A percentile compares a stretch with the other conserved stretches of the same genome.
Conservation (phyloP, 2,888 invertebrate species). For the Plusia festucae region DNA sequence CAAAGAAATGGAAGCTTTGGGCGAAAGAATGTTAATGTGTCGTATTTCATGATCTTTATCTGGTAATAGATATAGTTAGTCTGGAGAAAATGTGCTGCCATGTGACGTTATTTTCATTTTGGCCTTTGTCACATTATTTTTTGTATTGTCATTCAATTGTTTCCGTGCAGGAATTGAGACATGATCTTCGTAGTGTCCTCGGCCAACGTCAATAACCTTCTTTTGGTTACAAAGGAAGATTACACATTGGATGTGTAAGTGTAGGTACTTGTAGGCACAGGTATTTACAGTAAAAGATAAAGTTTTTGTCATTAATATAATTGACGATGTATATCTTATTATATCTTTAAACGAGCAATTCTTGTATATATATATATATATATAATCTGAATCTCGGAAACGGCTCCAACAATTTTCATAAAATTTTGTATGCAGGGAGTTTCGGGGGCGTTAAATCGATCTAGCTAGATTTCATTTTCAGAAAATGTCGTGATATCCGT, state of each 20-base stretch:
- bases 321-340: slow-evolving; percentile 8
- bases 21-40: background rate
- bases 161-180: background rate
- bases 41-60: slow-evolving; percentile 1
- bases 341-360: too few relatives aligned
- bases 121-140: background rate
- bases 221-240: background rate
- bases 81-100: background rate
- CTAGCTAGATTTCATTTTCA: too few relatives aligned
- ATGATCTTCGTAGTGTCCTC: background rate
- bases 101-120: background rate
- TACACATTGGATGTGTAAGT: too few relatives aligned
- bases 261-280: too few relatives aligned
- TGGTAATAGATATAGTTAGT: background rate
- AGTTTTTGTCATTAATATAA: background rate
- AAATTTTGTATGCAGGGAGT: too few relatives aligned
- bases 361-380: too few relatives aligned
- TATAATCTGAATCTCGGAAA: too few relatives aligned
- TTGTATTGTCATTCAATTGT: background rate
- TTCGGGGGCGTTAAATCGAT: too few relatives aligned
- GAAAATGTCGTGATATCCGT: too few relatives aligned
- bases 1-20: background rate
- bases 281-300: background rate
- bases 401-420: too few relatives aligned
- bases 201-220: background rate